These are phyloP conservation scores for Chrysaora quinquecirrha DNA, from an alignment of 30 jellyfish, hydroid and myxozoan genomes.

Conservation along the genomic window DNA sequence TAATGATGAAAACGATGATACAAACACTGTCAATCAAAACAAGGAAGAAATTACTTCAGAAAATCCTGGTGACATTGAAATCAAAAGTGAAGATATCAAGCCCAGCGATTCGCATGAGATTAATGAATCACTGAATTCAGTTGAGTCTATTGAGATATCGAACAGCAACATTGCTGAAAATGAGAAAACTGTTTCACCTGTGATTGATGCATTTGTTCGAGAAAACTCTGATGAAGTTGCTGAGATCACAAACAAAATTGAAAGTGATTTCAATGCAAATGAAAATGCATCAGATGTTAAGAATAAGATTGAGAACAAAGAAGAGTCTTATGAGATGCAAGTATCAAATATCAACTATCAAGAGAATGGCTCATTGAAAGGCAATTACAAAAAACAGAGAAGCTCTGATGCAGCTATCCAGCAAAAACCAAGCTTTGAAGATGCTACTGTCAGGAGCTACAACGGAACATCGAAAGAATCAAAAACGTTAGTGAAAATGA, in stretches of 20 bases:
- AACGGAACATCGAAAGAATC: too few relatives aligned
- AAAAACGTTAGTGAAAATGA: constrained; percentile 10
- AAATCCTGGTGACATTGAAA: neutral
- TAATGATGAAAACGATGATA: constrained; percentile 7
- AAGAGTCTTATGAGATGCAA: neutral
- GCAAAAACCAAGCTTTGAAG: too few relatives aligned
- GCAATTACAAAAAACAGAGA: neutral
- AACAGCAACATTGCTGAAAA: neutral
- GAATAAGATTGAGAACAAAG: neutral
- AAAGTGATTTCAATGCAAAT: neutral
- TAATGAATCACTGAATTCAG: neutral
- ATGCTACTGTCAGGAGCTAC: too few relatives aligned
- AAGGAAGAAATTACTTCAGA: neutral
- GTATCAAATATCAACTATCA: neutral
- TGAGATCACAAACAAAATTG: neutral
- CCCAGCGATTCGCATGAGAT: neutral
- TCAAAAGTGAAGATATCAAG: neutral
- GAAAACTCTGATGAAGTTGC: neutral
- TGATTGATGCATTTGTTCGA: neutral
- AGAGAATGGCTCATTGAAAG: neutral
- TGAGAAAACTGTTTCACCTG: neutral
- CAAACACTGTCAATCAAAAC: neutral
- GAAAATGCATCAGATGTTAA: neutral
- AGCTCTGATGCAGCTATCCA: constrained; percentile 72
- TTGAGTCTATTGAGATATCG: neutral